Evolutionary conservation across 2,888 invertebrate genomes (phyloP).

Genomic region (Napeogenes inachia): DNA sequence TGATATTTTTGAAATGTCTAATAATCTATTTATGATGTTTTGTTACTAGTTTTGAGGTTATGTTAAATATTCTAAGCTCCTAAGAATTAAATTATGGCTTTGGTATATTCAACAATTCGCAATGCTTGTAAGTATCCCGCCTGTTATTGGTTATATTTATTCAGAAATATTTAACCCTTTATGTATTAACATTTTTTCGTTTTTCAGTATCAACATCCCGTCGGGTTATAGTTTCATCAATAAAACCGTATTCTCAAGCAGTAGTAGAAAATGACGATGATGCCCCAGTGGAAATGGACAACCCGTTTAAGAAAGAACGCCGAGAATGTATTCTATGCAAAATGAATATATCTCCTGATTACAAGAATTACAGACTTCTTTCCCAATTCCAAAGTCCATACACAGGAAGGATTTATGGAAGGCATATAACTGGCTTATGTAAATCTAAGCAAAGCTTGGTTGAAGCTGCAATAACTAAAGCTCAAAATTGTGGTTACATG

Average conservation of each 20-base stretch:
- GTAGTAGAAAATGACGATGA: constrained; percentile 42
- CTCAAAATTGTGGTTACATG: constrained; percentile 90
- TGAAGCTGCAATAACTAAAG: constrained; percentile 84
- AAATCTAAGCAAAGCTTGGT: constrained; percentile 85
- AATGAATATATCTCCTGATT: constrained; percentile 87
- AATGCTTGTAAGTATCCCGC: constrained; percentile 19
- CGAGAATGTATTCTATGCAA: constrained; percentile 89
- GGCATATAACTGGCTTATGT: constrained; percentile 96
- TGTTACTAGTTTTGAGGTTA: too few relatives aligned
- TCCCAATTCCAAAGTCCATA: constrained; percentile 98
- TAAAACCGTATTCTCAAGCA: constrained; percentile 42
- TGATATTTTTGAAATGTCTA: too few relatives aligned
- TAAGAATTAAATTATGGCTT: too few relatives aligned
- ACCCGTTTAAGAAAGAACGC: constrained; percentile 88
- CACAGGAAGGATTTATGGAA: constrained; percentile 94
- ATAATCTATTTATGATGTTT: too few relatives aligned
- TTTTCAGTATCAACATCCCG: constrained; percentile 48
- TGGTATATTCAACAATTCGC: constrained; percentile 11
- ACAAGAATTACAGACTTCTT: constrained; percentile 93
- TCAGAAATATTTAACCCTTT: neutral
- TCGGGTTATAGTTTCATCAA: constrained; percentile 36
- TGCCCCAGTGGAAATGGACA: constrained; percentile 79
- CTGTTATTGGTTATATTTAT: neutral
- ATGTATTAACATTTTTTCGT: neutral
- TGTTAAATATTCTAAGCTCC: too few relatives aligned